Evolutionary conservation across 1,140 invertebrate genomes (phyloP).

Genomic region (Ips typographus): DNA sequence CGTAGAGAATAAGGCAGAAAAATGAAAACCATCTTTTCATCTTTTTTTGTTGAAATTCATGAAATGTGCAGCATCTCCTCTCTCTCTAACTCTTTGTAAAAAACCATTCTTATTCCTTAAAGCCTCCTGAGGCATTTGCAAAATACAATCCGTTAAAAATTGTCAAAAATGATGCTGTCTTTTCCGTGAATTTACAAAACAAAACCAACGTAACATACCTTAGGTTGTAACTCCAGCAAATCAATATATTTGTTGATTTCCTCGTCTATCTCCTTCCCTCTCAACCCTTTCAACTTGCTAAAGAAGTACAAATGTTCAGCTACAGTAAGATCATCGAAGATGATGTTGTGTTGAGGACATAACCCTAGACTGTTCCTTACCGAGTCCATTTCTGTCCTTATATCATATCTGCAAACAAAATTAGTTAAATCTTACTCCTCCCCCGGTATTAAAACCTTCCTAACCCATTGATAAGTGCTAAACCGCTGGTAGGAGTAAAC

Average conservation of each 20-base stretch:
- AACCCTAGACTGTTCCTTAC: slow-evolving; percentile 75
- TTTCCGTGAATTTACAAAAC: too few relatives aligned
- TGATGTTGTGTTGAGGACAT: slow-evolving; percentile 94
- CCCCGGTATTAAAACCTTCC: slow-evolving; percentile 47
- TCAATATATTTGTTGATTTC: slow-evolving; percentile 66
- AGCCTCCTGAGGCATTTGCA: too few relatives aligned
- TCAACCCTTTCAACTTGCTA: slow-evolving; percentile 72
- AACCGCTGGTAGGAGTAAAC: slow-evolving; percentile 66
- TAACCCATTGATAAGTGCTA: slow-evolving; percentile 66
- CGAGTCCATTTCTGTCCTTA: slow-evolving; percentile 58
- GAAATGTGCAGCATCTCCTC: too few relatives aligned
- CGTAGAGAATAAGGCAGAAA: too few relatives aligned
- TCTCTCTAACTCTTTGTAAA: too few relatives aligned
- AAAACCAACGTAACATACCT: slow-evolving; percentile 48
- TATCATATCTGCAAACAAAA: slow-evolving; percentile 56
- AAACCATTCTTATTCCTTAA: too few relatives aligned
- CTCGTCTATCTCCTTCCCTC: slow-evolving; percentile 54
- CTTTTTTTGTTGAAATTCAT: too few relatives aligned
- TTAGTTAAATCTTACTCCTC: slow-evolving; percentile 42
- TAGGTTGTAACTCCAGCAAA: slow-evolving; percentile 65
- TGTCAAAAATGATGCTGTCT: too few relatives aligned
- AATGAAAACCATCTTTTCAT: too few relatives aligned
- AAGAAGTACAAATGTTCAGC: slow-evolving; percentile 89
- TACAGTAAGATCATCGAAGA: slow-evolving; percentile 89
- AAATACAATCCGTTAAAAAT: too few relatives aligned